phyloP scores from a whole-genome alignment of 1,140 invertebrate species.

The Megathymus violae region DNA sequence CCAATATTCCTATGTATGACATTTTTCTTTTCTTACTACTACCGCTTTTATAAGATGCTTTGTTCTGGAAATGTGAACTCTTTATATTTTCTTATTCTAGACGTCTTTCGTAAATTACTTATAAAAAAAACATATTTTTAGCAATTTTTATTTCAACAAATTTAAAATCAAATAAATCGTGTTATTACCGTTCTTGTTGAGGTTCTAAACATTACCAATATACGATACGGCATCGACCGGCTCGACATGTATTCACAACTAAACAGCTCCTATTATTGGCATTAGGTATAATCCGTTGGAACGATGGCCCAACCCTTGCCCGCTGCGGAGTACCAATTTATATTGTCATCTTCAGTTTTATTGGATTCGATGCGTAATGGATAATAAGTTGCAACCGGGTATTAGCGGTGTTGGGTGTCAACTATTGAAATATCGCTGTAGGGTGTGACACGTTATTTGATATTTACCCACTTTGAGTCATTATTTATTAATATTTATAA shows the following conservation, averaged over 20 bases:
- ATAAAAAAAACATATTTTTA: too few species aligned
- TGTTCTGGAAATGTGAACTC: too few species aligned
- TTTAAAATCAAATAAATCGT: too few species aligned
- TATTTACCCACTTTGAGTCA: slow-evolving; percentile 23
- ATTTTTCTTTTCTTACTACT: too few species aligned
- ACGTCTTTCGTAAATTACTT: too few species aligned
- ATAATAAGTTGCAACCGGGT: slow-evolving; percentile 44
- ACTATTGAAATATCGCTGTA: slow-evolving; percentile 45
- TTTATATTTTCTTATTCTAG: too few species aligned
- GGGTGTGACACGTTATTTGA: slow-evolving; percentile 5
- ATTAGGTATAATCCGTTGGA: slow-evolving; percentile 58
- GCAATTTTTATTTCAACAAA: too few species aligned
- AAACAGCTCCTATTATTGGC: slow-evolving; percentile 38
- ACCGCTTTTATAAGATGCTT: too few species aligned
- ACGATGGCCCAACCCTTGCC: slow-evolving; percentile 66
- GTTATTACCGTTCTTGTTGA: slow-evolving; percentile 30
- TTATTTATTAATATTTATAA: slow-evolving; percentile 13
- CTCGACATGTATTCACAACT: slow-evolving; percentile 8
- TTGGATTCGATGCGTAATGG: slow-evolving; percentile 54
- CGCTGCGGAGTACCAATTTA: slow-evolving; percentile 61
- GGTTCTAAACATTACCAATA: background rate
- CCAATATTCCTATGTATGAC: too few species aligned
- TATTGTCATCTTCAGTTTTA: slow-evolving; percentile 66
- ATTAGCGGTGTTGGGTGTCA: slow-evolving; percentile 50
- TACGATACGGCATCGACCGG: background rate